phyloP scores from a whole-genome alignment of 2,888 invertebrate species.

The Himalopsyche kuldschensis region DNA sequence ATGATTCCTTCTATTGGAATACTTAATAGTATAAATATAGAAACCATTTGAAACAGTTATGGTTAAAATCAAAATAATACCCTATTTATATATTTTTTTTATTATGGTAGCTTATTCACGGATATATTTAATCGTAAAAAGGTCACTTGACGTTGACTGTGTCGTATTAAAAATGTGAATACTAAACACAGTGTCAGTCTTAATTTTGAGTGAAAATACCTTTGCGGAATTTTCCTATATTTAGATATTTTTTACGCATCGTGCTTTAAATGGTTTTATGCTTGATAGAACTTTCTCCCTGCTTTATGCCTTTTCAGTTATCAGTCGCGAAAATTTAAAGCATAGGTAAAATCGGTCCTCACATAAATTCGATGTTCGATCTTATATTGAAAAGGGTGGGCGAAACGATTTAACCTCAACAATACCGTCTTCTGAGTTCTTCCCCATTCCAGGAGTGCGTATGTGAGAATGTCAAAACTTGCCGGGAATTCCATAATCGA shows the following conservation, averaged over 20 bases:
- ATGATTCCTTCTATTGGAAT: too few species aligned
- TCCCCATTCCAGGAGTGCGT: background rate
- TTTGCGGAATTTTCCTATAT: background rate
- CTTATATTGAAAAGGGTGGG: background rate
- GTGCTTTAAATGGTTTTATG: background rate
- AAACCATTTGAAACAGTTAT: too few species aligned
- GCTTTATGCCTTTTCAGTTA: background rate
- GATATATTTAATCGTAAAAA: too few species aligned
- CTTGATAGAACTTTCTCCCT: background rate
- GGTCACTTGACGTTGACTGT: too few species aligned
- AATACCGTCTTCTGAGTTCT: constrained; percentile 1
- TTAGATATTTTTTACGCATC: background rate
- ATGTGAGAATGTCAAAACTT: background rate
- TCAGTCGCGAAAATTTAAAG: background rate
- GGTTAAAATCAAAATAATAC: too few species aligned
- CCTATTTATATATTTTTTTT: too few species aligned
- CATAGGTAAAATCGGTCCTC: background rate
- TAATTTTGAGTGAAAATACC: background rate
- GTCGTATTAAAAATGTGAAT: too few species aligned
- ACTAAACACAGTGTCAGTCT: too few species aligned
- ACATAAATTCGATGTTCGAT: background rate
- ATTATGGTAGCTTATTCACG: too few species aligned
- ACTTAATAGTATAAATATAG: too few species aligned
- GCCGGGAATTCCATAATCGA: background rate
- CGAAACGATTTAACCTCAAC: background rate